phyloP scores from a whole-genome alignment of 1,140 invertebrate species.

The Drosophila orena region DNA sequence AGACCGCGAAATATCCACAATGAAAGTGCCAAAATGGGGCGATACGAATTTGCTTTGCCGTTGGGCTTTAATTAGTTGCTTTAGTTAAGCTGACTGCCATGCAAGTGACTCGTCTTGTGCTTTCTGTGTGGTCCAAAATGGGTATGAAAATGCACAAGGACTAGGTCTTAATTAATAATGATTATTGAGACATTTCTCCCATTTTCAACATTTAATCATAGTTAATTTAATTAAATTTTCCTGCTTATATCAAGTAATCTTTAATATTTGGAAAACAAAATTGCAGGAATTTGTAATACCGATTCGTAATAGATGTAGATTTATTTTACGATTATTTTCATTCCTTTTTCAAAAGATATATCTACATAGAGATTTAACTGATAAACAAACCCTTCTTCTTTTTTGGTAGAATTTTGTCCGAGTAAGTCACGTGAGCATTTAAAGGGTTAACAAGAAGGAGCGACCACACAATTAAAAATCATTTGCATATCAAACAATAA shows the following conservation, averaged over 20 bases:
- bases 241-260: no score
- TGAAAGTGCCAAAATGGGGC: constrained; percentile 39
- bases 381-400: background rate
- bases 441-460: constrained; percentile 61
- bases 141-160: background rate
- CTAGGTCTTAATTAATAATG: background rate
- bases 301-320: no score
- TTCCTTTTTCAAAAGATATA: background rate
- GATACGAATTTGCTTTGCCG: constrained; percentile 38
- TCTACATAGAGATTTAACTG: background rate
- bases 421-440: constrained; percentile 37
- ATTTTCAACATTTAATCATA: background rate
- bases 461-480: constrained; percentile 65
- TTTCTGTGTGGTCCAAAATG: constrained; percentile 9
- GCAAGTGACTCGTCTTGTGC: constrained; percentile 10
- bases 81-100: background rate
- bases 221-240: background rate
- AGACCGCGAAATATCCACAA: constrained; percentile 15
- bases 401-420: background rate
- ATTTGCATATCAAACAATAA: constrained; percentile 65
- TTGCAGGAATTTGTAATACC: no score
- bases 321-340: background rate
- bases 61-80: constrained; percentile 18
- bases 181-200: background rate
- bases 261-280: no score